Conservation (phyloP, 2,113 vertebrate genomes). For the Zapornia atra region DNA sequence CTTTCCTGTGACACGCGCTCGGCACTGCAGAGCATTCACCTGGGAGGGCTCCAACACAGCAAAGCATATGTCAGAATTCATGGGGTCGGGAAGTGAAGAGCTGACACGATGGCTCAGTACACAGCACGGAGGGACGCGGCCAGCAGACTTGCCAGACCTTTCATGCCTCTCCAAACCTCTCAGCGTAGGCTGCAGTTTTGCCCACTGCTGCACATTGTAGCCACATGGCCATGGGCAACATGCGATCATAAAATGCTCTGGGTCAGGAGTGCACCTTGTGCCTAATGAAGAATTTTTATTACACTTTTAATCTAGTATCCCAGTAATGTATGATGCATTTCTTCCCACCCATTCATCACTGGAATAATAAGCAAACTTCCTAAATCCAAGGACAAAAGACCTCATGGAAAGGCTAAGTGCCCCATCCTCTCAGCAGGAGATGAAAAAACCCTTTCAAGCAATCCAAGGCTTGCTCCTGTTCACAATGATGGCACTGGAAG, state of each 20-base stretch:
- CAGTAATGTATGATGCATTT: background rate
- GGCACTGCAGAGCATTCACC: background rate
- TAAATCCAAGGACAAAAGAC: background rate
- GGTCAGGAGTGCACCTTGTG: background rate
- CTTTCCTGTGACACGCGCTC: background rate
- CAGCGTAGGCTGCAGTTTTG: background rate
- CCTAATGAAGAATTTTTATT: background rate
- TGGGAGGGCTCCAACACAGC: background rate
- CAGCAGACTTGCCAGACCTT: constrained; percentile 21
- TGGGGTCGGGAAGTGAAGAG: background rate
- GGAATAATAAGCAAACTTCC: background rate
- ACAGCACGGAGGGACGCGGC: background rate
- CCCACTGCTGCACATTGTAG: background rate
- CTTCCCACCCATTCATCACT: background rate
- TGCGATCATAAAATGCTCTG: background rate
- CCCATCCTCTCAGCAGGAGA: background rate
- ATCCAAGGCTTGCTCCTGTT: background rate
- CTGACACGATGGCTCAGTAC: background rate
- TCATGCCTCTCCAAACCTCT: background rate
- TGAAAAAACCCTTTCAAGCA: background rate
- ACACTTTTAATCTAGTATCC: background rate
- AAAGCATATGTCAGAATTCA: constrained; percentile 25
- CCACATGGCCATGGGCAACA: background rate
- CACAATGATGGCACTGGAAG: background rate
- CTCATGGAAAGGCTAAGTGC: background rate